Conservation (phyloP, 37 sponge, comb jelly and placozoan species). For the Halisarca cf. caerulea region DNA sequence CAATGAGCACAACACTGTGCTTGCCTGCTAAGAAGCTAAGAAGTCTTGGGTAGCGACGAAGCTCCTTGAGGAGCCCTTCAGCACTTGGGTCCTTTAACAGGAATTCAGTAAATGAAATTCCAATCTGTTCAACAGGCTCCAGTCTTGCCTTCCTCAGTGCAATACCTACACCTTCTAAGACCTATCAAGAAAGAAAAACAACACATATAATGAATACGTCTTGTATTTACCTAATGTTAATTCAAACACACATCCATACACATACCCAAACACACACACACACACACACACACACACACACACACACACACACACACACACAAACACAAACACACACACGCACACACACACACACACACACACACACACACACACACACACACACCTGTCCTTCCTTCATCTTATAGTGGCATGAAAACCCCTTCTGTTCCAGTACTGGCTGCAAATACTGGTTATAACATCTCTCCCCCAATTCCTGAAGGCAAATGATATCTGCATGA, state of each 20-base stretch:
- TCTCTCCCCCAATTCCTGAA: conserved; percentile 72
- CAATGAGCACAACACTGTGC: conserved; percentile 49
- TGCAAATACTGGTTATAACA: conserved; percentile 46
- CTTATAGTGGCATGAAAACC: conserved; percentile 61
- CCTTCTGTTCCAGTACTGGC: conserved; percentile 68
- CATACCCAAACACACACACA: conserved; percentile 18
- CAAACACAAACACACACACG: conserved; percentile 17
- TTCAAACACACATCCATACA: conserved; percentile 6
- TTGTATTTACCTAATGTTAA: background rate
- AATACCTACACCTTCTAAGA: conserved; percentile 80
- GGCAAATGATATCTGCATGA: conserved; percentile 81
- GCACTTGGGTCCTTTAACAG: conserved; percentile 42
- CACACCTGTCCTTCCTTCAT: conserved; percentile 61
- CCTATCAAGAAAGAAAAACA: conserved; percentile 30
- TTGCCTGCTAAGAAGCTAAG: conserved; percentile 29
- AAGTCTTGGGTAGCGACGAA: conserved; percentile 28
- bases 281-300: conserved; percentile 27
- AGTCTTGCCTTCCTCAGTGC: conserved; percentile 59
- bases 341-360: conserved; percentile 9
- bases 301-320: background rate
- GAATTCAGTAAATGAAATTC: conserved; percentile 43
- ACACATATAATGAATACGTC: too few relatives aligned
- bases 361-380: background rate
- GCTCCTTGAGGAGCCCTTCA: background rate
- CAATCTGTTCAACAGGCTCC: conserved; percentile 23